Evolutionary conservation across 2,797 vertebrate species (phyloP).

Genomic region (Sebastes hopkinsi): DNA sequence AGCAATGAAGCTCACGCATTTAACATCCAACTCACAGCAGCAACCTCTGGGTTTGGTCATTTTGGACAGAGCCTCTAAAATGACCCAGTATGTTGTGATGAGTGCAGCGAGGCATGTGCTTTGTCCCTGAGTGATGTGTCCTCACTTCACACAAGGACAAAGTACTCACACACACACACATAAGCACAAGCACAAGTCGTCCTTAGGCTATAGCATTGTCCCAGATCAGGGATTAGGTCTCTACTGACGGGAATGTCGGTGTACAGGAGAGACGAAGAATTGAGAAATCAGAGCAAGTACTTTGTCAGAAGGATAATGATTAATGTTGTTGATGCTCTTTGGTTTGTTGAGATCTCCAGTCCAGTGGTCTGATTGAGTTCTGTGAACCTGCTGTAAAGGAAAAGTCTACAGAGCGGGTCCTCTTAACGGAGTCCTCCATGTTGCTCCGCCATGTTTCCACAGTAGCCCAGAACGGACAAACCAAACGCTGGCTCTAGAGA

Average conservation of each 20-base stretch:
- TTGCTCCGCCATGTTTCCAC: no score
- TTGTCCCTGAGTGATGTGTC: slow-evolving; percentile 45
- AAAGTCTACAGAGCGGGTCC: not conserved
- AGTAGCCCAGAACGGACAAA: no score
- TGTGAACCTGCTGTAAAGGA: not conserved
- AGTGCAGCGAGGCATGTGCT: slow-evolving; percentile 47
- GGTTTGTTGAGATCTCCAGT: not conserved
- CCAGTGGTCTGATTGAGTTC: not conserved
- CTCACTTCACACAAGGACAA: slow-evolving; percentile 41
- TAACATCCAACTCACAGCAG: slow-evolving; percentile 29
- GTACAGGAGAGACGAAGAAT: slow-evolving; percentile 8
- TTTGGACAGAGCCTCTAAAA: slow-evolving; percentile 50
- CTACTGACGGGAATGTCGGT: slow-evolving; percentile 70
- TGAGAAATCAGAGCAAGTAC: slow-evolving; percentile 28
- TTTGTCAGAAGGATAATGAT: slow-evolving; percentile 71
- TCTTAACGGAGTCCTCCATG: no score
- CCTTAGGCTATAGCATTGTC: slow-evolving; percentile 57
- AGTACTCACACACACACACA: not conserved
- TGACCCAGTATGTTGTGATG: slow-evolving; percentile 51
- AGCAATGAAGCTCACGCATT: slow-evolving; percentile 11
- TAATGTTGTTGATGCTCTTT: not conserved
- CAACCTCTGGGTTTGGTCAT: slow-evolving; percentile 57
- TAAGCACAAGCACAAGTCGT: not conserved
- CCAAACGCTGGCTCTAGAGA: no score
- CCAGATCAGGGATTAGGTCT: slow-evolving; percentile 78